Percentiles rank a stretch among this genome's conserved stretches.
These are phyloP conservation scores for Platyscapa corneri DNA, from an alignment of 1,140 invertebrate species.

Conservation along the genomic window DNA sequence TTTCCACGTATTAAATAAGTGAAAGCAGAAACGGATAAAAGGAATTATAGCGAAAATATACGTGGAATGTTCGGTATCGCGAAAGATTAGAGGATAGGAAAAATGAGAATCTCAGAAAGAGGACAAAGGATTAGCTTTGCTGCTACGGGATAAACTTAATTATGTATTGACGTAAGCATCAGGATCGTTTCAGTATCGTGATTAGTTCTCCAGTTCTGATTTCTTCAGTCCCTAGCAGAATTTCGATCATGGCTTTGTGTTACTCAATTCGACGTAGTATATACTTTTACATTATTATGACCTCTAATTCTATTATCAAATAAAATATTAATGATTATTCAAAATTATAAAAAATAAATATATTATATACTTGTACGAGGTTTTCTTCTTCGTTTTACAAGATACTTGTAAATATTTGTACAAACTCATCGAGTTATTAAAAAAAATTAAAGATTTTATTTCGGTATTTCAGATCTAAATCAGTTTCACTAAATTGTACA, in stretches of 20 bases:
- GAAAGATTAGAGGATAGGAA: background rate
- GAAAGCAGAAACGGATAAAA: background rate
- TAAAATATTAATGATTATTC: no score
- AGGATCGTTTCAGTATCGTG: background rate
- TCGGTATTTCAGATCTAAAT: no score
- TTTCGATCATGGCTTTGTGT: background rate
- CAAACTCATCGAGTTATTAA: no score
- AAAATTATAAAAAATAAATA: no score
- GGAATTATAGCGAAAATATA: background rate
- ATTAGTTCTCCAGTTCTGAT: slow-evolving; percentile 16
- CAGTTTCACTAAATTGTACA: no score
- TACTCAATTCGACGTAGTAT: background rate
- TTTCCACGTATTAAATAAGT: background rate
- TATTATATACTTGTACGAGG: no score
- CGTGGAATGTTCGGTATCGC: background rate
- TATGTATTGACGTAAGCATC: slow-evolving; percentile 8
- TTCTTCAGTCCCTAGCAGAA: background rate
- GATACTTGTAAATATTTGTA: no score
- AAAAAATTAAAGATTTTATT: no score
- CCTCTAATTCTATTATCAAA: no score
- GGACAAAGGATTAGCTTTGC: background rate
- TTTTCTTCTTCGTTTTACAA: no score
- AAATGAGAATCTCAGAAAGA: background rate
- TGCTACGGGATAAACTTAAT: background rate
- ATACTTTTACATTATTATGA: background rate